Evolutionary conservation across 2,797 vertebrate species (phyloP).

Genomic region (Strix occidentalis): DNA sequence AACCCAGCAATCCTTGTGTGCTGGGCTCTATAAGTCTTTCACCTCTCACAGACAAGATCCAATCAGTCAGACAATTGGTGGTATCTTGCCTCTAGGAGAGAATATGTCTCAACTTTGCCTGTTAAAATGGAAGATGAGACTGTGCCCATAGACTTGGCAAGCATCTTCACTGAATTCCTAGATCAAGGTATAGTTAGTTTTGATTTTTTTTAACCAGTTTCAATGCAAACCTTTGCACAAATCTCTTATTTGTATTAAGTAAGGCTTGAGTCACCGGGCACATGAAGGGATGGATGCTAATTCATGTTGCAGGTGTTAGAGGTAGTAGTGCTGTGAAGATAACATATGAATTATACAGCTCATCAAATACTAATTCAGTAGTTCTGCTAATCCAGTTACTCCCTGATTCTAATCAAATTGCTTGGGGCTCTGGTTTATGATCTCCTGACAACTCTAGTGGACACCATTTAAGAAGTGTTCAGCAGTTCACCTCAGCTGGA

Average conservation of each 20-base stretch:
- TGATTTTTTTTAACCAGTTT: neutral
- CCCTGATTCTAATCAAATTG: constrained; percentile 49
- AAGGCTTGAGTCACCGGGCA: neutral
- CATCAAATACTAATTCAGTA: constrained; percentile 50
- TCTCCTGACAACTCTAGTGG: constrained; percentile 46
- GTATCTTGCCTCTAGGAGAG: neutral
- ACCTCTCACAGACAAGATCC: neutral
- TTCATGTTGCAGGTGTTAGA: neutral
- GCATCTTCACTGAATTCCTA: neutral
- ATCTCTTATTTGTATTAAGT: neutral
- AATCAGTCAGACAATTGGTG: too few species aligned
- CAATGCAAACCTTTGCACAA: neutral
- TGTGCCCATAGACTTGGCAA: fast-evolving
- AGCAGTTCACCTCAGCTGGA: constrained; percentile 16
- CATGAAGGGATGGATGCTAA: neutral
- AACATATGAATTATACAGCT: constrained; percentile 1
- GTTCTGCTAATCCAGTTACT: constrained; percentile 41
- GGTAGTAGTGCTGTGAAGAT: neutral
- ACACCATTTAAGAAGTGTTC: constrained; percentile 43
- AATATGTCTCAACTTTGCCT: neutral
- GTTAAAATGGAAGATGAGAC: neutral
- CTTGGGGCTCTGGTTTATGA: constrained; percentile 54
- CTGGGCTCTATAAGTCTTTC: neutral
- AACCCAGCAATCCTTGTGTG: neutral
- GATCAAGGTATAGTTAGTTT: neutral